Evolutionary conservation across 1,140 invertebrate genomes (phyloP).

Genomic region (Aphelenchoides fujianensis): DNA sequence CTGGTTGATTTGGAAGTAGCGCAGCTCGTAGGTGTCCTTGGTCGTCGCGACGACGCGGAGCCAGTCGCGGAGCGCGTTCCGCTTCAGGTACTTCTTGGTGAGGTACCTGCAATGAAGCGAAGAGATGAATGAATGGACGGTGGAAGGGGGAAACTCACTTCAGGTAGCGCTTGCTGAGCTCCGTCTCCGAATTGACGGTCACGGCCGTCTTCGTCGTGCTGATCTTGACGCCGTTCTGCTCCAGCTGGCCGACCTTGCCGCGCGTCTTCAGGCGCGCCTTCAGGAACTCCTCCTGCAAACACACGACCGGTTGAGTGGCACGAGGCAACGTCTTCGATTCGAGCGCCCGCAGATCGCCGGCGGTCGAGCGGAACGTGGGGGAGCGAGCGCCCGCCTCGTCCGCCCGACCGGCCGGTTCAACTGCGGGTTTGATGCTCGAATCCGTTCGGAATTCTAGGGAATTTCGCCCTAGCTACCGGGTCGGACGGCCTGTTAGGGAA

Average conservation of each 20-base stretch:
- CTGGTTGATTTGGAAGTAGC: conserved; percentile 82
- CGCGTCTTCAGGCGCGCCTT: conserved; percentile 89
- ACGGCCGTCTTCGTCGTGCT: conserved; percentile 89
- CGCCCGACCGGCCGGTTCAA: too few species aligned
- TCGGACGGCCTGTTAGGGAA: too few species aligned
- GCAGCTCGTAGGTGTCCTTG: conserved; percentile 91
- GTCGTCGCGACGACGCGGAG: conserved; percentile 91
- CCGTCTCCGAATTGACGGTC: conserved; percentile 71
- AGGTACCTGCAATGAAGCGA: conserved; percentile 98
- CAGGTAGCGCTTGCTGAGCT: not conserved
- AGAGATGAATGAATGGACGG: too few species aligned
- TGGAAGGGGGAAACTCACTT: too few species aligned
- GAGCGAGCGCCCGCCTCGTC: conserved; percentile 40
- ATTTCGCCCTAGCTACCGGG: too few species aligned
- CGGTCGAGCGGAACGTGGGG: not conserved
- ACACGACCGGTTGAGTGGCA: conserved; percentile 42
- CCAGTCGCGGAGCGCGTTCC: conserved; percentile 97
- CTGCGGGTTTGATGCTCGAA: too few species aligned
- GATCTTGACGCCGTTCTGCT: conserved; percentile 79
- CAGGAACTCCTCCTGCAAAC: conserved; percentile 85
- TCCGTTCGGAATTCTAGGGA: too few species aligned
- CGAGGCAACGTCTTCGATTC: too few species aligned
- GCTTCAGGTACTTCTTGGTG: conserved; percentile 98
- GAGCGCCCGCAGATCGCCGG: too few species aligned
- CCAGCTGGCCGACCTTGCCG: conserved; percentile 91